Base-by-base conservation (phyloP, 2,888 invertebrate genomes). In the Phania funesta region DNA sequence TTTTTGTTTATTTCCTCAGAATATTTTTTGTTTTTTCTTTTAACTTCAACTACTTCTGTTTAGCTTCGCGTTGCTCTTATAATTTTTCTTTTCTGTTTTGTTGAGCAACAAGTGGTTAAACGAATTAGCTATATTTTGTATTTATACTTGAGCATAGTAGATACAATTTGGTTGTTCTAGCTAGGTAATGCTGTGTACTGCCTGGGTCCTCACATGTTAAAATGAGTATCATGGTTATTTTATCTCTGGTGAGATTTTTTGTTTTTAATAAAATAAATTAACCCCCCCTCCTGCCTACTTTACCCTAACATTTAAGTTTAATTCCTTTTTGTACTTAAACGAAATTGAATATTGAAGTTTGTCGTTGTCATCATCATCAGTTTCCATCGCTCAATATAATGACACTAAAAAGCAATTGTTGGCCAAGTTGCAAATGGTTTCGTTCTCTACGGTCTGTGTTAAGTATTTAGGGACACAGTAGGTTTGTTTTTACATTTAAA, bases 351-450 rank as follows among this genome's bases (percentile, higher is more conserved):
- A 70, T 54, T 64, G 58, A 64, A 76, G 73, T 74, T 86, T 87
- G 87, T 87, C 86, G 86, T 86, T 87, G 87, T 87, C 87, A 86
- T 87, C 86, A 80, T 81, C 70, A 73, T 84, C 80, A 70, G 78
- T 81, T 86, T 87, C 87, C 87, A 89, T 88, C 87, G 87, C 89
- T 88, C 89, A 89, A 89, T 87, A 88, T 89, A 89, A 89, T 90
- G 89, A 90, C 90, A 90, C 88, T 89, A 89, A 89, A 90, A 90
- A 89, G 88, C 89, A 75, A 78, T 81, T 70, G 78, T 75, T 82
- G 58, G 52, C 64, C 46, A 60, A 62, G 44, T 48, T 56, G 73
- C 41, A 67, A 68, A 62, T 62, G 75, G 54, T 70, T 65, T 71
- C 35, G 54, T 58, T 70, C 44, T 68, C 46, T 24, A 74, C 60